Evolutionary conservation across 1,140 invertebrate species (phyloP), one percentile per base, ranked within the genome.

Genomic region (Camponotus floridanus): DNA sequence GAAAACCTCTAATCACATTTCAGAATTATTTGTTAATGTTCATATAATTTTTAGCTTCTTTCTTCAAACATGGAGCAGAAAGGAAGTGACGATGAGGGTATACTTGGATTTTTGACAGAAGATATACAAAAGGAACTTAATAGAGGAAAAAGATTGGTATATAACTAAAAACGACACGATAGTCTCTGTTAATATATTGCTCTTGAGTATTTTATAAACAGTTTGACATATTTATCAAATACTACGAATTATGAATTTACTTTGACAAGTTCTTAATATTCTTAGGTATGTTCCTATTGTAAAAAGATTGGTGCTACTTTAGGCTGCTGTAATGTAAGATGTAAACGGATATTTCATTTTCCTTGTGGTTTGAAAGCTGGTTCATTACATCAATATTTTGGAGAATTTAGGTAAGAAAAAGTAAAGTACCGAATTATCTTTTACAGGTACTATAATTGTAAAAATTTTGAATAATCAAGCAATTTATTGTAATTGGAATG

Each of bases 1-100:
- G n/a, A 51, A 51, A 5, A n/a, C n/a, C n/a, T n/a, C n/a, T n/a
- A n/a, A n/a, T n/a, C n/a, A n/a, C n/a, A n/a, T n/a, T n/a, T n/a
- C 15, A 51, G 15, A 51, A 51, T 51, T 64, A 42, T 48, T 70
- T 71, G 31, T 3, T 48, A 36, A 48, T 62, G 33, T 26, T 7
- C 36, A 33, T 3, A 48, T 67, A 55, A 39, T 55, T 48, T 9
- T 94, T 95, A 97, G 96, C 93, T 97, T 2, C 95, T 97, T 85
- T 96, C 96, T 0, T 96, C 96, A 62, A 96, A 96, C 31, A 95
- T 97, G 90, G 94, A 94, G 84, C 97, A 97, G 87, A 95, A 95
- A 88, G 96, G 96, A 7, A 92, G 93, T 31, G 96, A 96, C 78
- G 91, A 96, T 65, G 94, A 97, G 86, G 97, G 97, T 1, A 96